Conservation (phyloP, 2,113 vertebrate genomes). For the Chiloscyllium plagiosum region DNA sequence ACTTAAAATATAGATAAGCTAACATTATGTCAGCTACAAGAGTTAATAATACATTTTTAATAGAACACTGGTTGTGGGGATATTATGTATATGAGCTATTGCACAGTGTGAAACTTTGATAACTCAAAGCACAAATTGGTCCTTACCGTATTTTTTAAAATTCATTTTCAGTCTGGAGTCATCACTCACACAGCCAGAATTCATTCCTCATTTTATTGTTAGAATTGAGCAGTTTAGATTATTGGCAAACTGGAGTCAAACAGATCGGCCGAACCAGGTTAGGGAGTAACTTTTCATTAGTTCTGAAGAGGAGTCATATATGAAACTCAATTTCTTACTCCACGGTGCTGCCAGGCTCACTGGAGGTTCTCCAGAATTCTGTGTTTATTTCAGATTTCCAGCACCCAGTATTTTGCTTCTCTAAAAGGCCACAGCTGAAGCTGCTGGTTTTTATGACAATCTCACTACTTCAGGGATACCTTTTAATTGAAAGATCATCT, state of each 20-base stretch:
- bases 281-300: not conserved
- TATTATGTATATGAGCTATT: not conserved
- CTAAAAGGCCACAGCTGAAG: not conserved
- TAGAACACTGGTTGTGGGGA: not conserved
- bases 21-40: not conserved
- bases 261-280: not conserved
- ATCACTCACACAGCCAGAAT: not conserved
- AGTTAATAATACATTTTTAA: not conserved
- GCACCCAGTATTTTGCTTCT: not conserved
- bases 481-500: not conserved
- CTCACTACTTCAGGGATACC: not conserved
- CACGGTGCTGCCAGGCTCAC: too few relatives aligned
- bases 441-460: not conserved
- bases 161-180: not conserved
- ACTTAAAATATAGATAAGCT: not conserved
- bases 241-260: not conserved
- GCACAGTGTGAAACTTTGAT: not conserved
- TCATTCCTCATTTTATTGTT: not conserved
- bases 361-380: too few relatives aligned
- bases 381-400: too few relatives aligned
- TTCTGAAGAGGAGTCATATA: too few relatives aligned
- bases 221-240: not conserved
- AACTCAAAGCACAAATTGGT: constrained; percentile 6
- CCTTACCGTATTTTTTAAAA: not conserved
- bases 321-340: too few relatives aligned